A percentile compares a stretch with the other conserved stretches of the same genome.
Evolutionary conservation across 2,797 vertebrate genomes (phyloP).

Genomic region (Cossypha heuglini): DNA sequence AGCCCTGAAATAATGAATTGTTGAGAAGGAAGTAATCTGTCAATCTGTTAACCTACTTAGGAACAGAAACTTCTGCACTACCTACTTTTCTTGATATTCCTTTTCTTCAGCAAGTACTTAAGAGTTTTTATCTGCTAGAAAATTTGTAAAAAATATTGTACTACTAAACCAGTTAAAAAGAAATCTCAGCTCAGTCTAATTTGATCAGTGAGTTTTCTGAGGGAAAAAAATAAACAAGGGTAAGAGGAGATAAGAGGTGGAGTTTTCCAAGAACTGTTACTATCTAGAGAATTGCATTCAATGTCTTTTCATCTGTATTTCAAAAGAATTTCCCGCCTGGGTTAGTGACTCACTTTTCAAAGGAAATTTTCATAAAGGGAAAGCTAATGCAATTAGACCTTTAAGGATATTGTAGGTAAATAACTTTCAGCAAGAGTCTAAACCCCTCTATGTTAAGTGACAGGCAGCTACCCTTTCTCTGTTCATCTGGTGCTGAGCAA

Average conservation of each 20-base stretch:
- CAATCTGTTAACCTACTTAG: slow-evolving; percentile 68
- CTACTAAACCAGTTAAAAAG: neutral
- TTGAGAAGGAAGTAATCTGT: slow-evolving; percentile 77
- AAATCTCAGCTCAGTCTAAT: slow-evolving; percentile 10
- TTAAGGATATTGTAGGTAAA: neutral
- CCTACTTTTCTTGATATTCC: slow-evolving; percentile 10
- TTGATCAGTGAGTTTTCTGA: slow-evolving; percentile 6
- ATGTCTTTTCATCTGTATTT: slow-evolving; percentile 47
- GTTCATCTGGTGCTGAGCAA: neutral
- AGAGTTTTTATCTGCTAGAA: neutral
- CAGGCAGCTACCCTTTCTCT: neutral
- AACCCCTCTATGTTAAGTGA: neutral
- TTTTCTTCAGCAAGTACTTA: slow-evolving; percentile 5
- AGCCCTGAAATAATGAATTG: slow-evolving; percentile 73
- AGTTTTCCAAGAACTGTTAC: slow-evolving; percentile 30
- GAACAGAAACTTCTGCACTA: slow-evolving; percentile 49
- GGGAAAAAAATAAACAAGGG: slow-evolving; percentile 27
- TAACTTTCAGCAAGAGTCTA: neutral
- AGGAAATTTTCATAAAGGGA: slow-evolving; percentile 10
- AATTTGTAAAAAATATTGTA: neutral
- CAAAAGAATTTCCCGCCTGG: slow-evolving; percentile 2
- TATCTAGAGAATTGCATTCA: slow-evolving; percentile 7
- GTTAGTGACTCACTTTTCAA: slow-evolving; percentile 26
- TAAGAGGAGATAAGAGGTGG: slow-evolving; percentile 17
- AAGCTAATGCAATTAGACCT: neutral